phyloP scores from a whole-genome alignment of 92 coral and sea anemone genomes.

The Micromussa lordhowensis region DNA sequence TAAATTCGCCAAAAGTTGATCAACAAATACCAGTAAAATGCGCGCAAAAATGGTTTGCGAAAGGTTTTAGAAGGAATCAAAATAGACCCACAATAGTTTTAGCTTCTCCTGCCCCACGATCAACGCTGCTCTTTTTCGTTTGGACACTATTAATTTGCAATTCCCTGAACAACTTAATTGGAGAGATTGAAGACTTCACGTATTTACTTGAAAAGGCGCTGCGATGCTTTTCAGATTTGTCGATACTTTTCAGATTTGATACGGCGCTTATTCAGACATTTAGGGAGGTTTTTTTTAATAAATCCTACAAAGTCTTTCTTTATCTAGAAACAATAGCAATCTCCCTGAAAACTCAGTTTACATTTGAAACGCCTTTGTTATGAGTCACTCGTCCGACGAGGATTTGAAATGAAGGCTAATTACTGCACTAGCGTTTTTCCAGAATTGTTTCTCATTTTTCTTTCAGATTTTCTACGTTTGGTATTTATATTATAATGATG shows the following conservation, averaged over 20 bases:
- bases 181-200: not conserved
- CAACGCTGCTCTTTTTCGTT: not conserved
- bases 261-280: too few relatives aligned
- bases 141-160: not conserved
- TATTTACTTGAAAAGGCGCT: not conserved
- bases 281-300: too few relatives aligned
- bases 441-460: not conserved
- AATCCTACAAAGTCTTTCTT: too few relatives aligned
- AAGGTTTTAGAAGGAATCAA: not conserved
- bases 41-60: not conserved
- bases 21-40: too few relatives aligned
- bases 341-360: too few relatives aligned
- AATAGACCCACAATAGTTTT: not conserved
- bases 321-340: too few relatives aligned
- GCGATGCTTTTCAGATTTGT: too few relatives aligned
- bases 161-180: not conserved
- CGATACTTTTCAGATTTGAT: too few relatives aligned
- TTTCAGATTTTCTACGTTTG: slow-evolving; percentile 90
- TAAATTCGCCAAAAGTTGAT: too few relatives aligned
- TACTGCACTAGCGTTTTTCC: not conserved
- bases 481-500: slow-evolving; percentile 94
- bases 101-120: not conserved
- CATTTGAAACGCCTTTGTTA: too few relatives aligned
- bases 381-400: too few relatives aligned
- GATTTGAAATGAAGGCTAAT: too few relatives aligned